These are phyloP conservation scores for Propithecus deckenii DNA, from an alignment of 2,797 vertebrate genomes.

Conservation along the genomic window DNA sequence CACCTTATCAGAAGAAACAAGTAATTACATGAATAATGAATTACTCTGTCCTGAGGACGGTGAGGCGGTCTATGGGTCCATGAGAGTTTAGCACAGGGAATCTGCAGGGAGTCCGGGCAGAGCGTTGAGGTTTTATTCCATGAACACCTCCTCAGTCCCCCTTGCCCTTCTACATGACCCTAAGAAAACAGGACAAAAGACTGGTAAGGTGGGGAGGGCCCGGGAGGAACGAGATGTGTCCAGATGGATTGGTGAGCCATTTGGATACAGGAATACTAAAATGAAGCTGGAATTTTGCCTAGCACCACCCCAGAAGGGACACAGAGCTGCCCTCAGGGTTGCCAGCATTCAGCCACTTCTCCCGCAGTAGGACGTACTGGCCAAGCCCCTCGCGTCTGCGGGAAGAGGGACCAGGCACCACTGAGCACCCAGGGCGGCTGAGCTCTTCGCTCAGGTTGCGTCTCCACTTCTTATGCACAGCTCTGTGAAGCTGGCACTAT, in stretches of 20 bases:
- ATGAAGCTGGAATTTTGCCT: background rate
- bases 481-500: background rate
- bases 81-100: background rate
- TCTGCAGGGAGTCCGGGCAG: background rate
- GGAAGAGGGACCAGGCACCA: background rate
- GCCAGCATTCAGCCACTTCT: background rate
- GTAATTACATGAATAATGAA: background rate
- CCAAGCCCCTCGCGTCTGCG: too few relatives aligned
- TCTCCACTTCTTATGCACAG: background rate
- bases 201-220: background rate
- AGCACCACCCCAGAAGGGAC: background rate
- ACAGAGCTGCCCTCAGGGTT: background rate
- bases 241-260: background rate
- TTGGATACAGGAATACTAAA: background rate
- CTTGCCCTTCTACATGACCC: background rate
- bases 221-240: too few relatives aligned
- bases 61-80: background rate
- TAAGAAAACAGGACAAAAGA: background rate
- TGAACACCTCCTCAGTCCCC: background rate
- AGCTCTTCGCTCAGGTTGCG: background rate
- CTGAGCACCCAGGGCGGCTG: accelerated
- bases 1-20: background rate
- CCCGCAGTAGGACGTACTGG: background rate
- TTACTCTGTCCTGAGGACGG: background rate
- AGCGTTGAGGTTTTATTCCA: background rate